phyloP scores from a whole-genome alignment of 2,888 invertebrate species.

The Cerceris rybyensis region DNA sequence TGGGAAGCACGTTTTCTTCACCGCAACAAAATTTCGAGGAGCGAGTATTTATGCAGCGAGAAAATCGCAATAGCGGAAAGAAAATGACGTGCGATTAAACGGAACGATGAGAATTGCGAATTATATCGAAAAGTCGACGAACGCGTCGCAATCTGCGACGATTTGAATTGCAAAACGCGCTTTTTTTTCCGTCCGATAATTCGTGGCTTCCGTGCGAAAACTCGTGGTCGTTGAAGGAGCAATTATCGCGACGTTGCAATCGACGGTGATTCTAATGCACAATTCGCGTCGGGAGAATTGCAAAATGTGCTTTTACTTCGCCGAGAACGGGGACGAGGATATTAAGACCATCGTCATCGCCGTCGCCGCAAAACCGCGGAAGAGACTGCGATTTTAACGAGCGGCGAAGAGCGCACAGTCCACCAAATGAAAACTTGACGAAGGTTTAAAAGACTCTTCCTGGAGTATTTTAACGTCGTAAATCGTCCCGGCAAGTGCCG shows the following conservation, averaged over 20 bases:
- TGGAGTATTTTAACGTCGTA: no score
- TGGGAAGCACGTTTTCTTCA: no score
- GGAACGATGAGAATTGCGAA: background rate
- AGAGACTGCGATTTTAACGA: background rate
- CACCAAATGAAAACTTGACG: background rate
- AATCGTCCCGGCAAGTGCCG: no score
- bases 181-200: background rate
- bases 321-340: background rate
- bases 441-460: background rate
- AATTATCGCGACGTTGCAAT: constrained; percentile 13
- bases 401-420: no score
- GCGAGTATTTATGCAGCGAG: no score
- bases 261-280: background rate
- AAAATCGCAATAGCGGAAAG: background rate
- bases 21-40: no score
- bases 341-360: no score
- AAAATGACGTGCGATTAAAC: background rate
- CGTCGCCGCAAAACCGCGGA: background rate
- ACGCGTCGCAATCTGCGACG: background rate
- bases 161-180: constrained; percentile 29
- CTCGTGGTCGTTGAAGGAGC: background rate
- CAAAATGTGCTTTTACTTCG: background rate
- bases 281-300: background rate
- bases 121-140: background rate
- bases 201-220: background rate